These are phyloP conservation scores for Caenorhabditis panamensis DNA, from an alignment of 2,888 invertebrate species.

Conservation along the genomic window DNA sequence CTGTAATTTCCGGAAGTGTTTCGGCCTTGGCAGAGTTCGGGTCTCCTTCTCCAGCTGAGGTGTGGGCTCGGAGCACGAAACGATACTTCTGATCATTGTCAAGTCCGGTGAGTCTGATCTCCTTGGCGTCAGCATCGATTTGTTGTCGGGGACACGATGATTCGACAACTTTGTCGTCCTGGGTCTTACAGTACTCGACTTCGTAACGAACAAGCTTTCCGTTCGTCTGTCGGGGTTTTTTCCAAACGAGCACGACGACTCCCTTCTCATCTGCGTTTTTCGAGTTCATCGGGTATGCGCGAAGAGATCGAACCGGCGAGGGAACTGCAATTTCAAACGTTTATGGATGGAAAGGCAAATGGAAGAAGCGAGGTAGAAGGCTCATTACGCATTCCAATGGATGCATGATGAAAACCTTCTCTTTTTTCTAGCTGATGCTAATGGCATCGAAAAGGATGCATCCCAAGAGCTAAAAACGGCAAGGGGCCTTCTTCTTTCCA, in stretches of 20 bases:
- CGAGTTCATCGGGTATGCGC: constrained; percentile 79
- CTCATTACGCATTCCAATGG: constrained; percentile 38
- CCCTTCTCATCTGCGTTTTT: constrained; percentile 70
- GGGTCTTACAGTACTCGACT: constrained; percentile 72
- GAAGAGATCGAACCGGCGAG: constrained; percentile 75
- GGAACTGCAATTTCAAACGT: constrained; percentile 71
- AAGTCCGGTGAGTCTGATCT: constrained; percentile 82
- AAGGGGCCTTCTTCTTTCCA: constrained; percentile 5
- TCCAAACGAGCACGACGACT: constrained; percentile 89
- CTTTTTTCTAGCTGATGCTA: too few relatives aligned
- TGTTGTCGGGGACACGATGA: constrained; percentile 64
- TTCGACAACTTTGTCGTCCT: constrained; percentile 63
- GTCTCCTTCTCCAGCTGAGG: constrained; percentile 91
- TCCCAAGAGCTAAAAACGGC: too few relatives aligned
- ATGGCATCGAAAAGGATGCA: too few relatives aligned
- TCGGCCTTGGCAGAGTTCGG: constrained; percentile 80
- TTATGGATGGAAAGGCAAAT: constrained; percentile 14
- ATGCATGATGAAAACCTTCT: constrained; percentile 7
- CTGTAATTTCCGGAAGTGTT: constrained; percentile 75
- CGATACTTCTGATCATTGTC: constrained; percentile 91
- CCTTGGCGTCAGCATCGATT: constrained; percentile 67
- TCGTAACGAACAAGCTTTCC: constrained; percentile 93
- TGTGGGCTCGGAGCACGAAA: constrained; percentile 88
- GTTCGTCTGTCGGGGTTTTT: constrained; percentile 92
- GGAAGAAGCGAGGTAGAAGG: constrained; percentile 7